Evolutionary conservation across 2,888 invertebrate genomes (phyloP), one percentile per base, ranked within the genome.

Genomic region (Thymelicus acteon): DNA sequence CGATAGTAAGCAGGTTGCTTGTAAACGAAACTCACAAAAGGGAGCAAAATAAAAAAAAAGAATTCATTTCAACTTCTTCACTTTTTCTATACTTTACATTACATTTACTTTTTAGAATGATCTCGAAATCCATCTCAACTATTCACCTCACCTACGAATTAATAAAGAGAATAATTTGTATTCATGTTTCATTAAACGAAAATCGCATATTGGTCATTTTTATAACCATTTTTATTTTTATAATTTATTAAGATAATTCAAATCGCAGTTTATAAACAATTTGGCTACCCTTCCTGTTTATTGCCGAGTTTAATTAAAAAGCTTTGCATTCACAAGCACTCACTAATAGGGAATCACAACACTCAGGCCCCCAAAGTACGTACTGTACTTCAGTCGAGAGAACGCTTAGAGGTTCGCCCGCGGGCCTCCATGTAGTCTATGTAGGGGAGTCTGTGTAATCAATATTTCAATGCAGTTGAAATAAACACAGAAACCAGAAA

Each of bases 341-440:
- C 77, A 78, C 84, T 90, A 90, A 90, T 86, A 86, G 85, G 84
- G 87, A 86, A 89, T 86, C 86, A 90, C 84, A 88, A 88, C 88
- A 86, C 83, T 80, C 75, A 39, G 52, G 69, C 71, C 77, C 74
- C 75, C 80, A 64, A 70, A 81, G 78, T 78, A 77, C 78, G 75
- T 78, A 72, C 77, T 77, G 80, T 81, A 79, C 85, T 87, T 79
- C 80, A 85, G 80, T 80, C 78, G 74, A 85, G 82, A 78, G 79
- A 76, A 77, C 74, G 79, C 77, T 79, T 77, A 78, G 76, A 78
- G 74, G 74, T 79, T 78, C 74, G 82, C 83, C 78, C 77, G 73
- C 77, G 82, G 84, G 81, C 81, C 76, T 80, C 19, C 2, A 19
- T 19, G 19, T 19, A 19, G 19, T 19, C 19, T 80, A 82, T 78